Evolutionary conservation across 2,888 invertebrate species (phyloP).

Genomic region (Dynastes grantii): DNA sequence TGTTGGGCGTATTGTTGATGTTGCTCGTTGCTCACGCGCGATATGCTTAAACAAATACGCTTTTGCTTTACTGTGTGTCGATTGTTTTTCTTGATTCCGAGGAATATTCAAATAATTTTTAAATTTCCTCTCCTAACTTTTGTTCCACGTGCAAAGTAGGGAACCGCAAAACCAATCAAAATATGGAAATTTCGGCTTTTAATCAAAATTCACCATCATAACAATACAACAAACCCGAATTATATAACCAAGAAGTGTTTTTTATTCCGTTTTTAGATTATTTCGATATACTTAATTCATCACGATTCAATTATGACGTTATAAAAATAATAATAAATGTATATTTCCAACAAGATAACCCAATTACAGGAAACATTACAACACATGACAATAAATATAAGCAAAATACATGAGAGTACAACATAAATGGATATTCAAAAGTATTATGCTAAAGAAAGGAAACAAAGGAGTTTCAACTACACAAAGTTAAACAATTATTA

Average conservation of each 20-base stretch:
- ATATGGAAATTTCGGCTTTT: conserved; percentile 39
- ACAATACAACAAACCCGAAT: neutral
- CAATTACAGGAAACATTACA: no score
- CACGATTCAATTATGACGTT: conserved; percentile 7
- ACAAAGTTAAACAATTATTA: no score
- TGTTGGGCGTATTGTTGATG: neutral
- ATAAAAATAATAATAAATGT: neutral
- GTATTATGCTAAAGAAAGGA: no score
- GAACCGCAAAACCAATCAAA: conserved; percentile 30
- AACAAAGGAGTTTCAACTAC: no score
- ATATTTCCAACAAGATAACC: no score
- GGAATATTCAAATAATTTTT: conserved; percentile 12
- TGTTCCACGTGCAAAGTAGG: neutral
- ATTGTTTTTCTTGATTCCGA: conserved; percentile 20
- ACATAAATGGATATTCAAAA: no score
- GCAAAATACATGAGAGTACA: no score
- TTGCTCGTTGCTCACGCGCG: neutral
- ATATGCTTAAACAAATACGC: conserved; percentile 14
- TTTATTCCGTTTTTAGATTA: conserved; percentile 2
- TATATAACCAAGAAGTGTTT: neutral
- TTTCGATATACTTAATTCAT: conserved; percentile 20
- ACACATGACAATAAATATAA: no score
- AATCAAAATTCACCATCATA: conserved; percentile 6
- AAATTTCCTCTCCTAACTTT: conserved; percentile 3
- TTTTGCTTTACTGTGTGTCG: conserved; percentile 3